Evolutionary conservation across 2,797 vertebrate genomes (phyloP).

Genomic region (Chaetodon trifasciatus): DNA sequence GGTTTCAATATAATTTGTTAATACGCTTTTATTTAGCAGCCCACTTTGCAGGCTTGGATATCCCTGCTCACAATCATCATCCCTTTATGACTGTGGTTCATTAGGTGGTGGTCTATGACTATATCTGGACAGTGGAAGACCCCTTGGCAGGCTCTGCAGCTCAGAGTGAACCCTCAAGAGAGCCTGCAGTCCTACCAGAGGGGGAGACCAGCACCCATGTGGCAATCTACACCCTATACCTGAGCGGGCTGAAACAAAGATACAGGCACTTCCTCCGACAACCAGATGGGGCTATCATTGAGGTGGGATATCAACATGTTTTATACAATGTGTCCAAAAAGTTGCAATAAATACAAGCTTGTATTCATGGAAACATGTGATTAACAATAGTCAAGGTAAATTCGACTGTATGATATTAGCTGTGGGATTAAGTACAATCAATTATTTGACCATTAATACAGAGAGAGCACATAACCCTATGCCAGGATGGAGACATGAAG

Average conservation of each 20-base stretch:
- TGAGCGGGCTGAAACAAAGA: slow-evolving; percentile 86
- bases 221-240: slow-evolving; percentile 88
- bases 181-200: slow-evolving; percentile 43
- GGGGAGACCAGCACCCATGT: slow-evolving; percentile 85
- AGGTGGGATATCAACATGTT: slow-evolving; percentile 84
- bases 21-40: neutral
- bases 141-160: slow-evolving; percentile 59
- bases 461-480: neutral
- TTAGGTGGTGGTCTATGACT: slow-evolving; percentile 95
- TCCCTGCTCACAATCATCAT: neutral
- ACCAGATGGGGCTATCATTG: slow-evolving; percentile 89
- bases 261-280: slow-evolving; percentile 92
- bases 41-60: neutral
- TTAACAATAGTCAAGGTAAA: neutral
- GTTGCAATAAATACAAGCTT: neutral
- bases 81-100: slow-evolving; percentile 70
- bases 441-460: neutral
- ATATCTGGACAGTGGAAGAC: slow-evolving; percentile 88
- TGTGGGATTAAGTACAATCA: neutral
- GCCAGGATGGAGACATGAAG: neutral
- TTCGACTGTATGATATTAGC: neutral
- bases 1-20: neutral
- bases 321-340: neutral
- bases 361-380: neutral
- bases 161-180: slow-evolving; percentile 65